Conservation (phyloP, 1,140 invertebrate species). For the Hesperophylax magnus region DNA sequence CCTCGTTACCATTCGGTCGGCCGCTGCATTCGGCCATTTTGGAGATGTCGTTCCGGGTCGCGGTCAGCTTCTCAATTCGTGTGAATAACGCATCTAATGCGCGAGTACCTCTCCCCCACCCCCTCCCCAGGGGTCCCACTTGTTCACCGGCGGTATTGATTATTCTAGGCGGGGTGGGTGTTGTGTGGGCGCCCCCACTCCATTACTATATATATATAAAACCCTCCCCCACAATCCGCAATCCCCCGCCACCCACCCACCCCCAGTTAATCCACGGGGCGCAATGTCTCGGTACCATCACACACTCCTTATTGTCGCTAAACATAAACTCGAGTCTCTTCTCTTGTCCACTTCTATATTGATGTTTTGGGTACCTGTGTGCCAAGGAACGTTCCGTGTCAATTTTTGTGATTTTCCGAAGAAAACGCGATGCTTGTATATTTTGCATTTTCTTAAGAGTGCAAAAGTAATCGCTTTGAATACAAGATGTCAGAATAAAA, state of each 20-base stretch:
- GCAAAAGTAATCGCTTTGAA: too few species aligned
- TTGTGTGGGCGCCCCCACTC: constrained; percentile 37
- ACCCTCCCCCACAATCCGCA: constrained; percentile 14
- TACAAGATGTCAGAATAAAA: too few species aligned
- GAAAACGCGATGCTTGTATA: too few species aligned
- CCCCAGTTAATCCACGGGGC: constrained; percentile 38
- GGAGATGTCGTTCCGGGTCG: background rate
- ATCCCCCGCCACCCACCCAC: background rate
- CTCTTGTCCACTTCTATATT: background rate
- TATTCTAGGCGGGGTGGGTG: constrained; percentile 40
- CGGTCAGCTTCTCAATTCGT: constrained; percentile 26
- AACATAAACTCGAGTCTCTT: background rate
- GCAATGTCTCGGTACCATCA: constrained; percentile 44
- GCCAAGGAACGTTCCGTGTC: too few species aligned
- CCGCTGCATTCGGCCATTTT: background rate
- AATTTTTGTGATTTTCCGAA: too few species aligned
- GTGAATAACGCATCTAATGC: constrained; percentile 47
- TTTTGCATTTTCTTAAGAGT: too few species aligned
- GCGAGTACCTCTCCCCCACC: constrained; percentile 29
- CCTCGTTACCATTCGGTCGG: too few species aligned
- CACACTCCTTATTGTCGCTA: constrained; percentile 44
- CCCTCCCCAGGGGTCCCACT: constrained; percentile 23
- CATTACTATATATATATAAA: constrained; percentile 41
- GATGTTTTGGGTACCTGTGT: too few species aligned
- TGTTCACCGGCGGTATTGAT: constrained; percentile 51